Conservation (phyloP, 2,113 vertebrate genomes). For the Galeopterus variegatus region DNA sequence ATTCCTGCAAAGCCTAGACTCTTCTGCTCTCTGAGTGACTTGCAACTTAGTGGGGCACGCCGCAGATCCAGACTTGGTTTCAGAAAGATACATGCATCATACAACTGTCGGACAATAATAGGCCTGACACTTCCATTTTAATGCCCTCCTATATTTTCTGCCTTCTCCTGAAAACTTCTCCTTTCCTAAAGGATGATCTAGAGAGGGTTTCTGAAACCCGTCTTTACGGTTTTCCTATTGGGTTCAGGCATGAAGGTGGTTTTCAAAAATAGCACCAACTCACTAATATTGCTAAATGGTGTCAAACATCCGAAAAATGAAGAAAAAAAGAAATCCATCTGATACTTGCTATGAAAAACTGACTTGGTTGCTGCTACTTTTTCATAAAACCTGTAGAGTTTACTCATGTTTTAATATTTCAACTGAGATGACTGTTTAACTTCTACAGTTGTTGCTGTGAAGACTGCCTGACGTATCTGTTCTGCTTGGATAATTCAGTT, state of each 20-base stretch:
- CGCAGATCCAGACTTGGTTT: not conserved
- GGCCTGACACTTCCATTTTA: accelerated
- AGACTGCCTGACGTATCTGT: not conserved
- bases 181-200: not conserved
- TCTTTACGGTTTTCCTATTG: not conserved
- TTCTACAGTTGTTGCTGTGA: not conserved
- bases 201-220: not conserved
- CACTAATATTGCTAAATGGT: not conserved
- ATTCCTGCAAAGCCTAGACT: not conserved
- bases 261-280: not conserved
- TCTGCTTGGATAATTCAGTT: not conserved
- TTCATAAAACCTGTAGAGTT: not conserved
- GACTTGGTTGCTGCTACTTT: not conserved
- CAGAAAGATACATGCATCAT: not conserved
- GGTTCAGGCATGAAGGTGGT: not conserved
- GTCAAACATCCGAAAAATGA: not conserved
- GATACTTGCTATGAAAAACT: not conserved
- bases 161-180: not conserved
- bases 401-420: not conserved
- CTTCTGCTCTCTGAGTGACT: accelerated
- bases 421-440: not conserved
- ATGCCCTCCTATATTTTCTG: not conserved
- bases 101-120: not conserved
- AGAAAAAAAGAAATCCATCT: not conserved
- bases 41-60: not conserved